These are phyloP conservation scores for Lophochroa leadbeateri DNA, from an alignment of 2,113 vertebrate species.

Conservation along the genomic window DNA sequence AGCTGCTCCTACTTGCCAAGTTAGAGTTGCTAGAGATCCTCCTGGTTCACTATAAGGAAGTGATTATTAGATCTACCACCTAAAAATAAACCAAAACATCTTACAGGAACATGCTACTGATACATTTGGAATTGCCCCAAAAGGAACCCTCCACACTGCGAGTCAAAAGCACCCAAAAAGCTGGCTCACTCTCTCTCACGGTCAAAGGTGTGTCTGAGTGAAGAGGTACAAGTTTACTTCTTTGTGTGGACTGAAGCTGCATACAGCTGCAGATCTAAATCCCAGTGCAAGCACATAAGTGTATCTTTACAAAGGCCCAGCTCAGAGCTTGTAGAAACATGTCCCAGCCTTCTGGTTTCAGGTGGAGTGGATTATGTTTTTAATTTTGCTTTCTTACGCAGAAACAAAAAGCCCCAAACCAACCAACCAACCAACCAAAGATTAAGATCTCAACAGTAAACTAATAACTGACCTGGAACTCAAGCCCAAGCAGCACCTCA, in stretches of 20 bases:
- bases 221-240: neutral
- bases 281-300: neutral
- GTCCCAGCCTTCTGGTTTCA: neutral
- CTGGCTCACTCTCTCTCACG: neutral
- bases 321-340: neutral
- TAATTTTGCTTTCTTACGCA: neutral
- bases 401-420: neutral
- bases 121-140: neutral
- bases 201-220: neutral
- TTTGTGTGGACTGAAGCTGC: neutral
- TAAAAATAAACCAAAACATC: neutral
- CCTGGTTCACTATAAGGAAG: neutral
- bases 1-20: neutral
- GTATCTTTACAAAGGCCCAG: neutral
- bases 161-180: neutral
- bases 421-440: neutral
- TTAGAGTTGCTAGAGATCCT: neutral
- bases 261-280: neutral
- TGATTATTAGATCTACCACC: neutral
- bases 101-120: neutral
- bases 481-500: neutral
- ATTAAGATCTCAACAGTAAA: neutral
- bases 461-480: neutral
- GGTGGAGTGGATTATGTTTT: neutral
- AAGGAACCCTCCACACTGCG: neutral